These are phyloP conservation scores for Myotis lucifugus DNA, from an alignment of 2,113 vertebrate species.

Conservation along the genomic window DNA sequence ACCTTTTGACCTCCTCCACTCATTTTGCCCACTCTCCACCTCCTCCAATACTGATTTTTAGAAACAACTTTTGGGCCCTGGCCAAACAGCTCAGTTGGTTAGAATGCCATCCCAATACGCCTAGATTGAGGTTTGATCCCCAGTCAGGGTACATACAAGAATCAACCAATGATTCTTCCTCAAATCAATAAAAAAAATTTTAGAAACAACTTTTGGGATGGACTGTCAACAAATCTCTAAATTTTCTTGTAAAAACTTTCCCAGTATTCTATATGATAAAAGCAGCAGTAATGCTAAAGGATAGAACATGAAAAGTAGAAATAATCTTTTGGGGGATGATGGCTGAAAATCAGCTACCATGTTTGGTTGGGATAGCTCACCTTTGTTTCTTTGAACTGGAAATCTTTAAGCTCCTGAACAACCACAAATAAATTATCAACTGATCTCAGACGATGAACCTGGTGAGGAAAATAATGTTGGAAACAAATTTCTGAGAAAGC, in stretches of 20 bases:
- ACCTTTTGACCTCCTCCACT: background rate
- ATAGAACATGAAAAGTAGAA: background rate
- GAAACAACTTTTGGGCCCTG: conserved; percentile 23
- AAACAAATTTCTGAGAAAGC: background rate
- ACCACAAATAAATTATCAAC: conserved; percentile 98
- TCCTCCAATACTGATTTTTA: background rate
- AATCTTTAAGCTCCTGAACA: conserved; percentile 92
- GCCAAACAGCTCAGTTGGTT: background rate
- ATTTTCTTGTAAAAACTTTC: conserved; percentile 14
- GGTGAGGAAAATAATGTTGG: background rate
- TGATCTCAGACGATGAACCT: conserved; percentile 95
- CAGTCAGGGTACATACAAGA: background rate
- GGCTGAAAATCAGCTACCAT: background rate
- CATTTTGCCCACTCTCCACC: background rate
- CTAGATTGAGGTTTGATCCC: background rate
- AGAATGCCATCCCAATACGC: background rate
- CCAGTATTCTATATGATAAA: background rate
- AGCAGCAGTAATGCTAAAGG: background rate
- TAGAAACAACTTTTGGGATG: background rate
- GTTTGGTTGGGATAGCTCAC: conserved; percentile 79
- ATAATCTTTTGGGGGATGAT: conserved; percentile 10
- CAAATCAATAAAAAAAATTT: background rate
- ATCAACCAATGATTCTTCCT: background rate
- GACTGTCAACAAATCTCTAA: background rate
- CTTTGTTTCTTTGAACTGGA: conserved; percentile 93